Conservation (phyloP, 2,113 vertebrate species). For the Tympanuchus pallidicinctus region DNA sequence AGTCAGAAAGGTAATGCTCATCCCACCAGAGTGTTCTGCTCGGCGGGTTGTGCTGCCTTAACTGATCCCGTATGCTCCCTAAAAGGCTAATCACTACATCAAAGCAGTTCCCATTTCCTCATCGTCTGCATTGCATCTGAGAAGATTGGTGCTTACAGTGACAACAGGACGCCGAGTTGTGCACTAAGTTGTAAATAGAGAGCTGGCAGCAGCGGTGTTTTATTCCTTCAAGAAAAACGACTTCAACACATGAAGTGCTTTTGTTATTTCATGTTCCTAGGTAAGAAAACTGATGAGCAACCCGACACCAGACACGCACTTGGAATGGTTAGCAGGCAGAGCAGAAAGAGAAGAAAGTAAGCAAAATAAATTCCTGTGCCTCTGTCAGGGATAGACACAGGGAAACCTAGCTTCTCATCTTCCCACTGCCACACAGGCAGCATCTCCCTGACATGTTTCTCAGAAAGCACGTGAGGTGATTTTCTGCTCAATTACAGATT, state of each 20-base stretch:
- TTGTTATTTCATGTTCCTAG: conserved; percentile 4
- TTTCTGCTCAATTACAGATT: neutral
- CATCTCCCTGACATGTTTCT: neutral
- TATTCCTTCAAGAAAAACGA: conserved; percentile 5
- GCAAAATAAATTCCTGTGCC: neutral
- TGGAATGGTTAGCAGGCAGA: neutral
- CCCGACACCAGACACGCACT: neutral
- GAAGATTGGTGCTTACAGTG: neutral
- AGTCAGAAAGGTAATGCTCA: neutral
- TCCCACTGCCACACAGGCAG: neutral
- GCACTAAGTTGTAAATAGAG: neutral
- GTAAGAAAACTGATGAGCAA: conserved; percentile 38
- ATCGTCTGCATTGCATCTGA: neutral
- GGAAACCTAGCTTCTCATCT: neutral
- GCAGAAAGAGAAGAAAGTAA: neutral
- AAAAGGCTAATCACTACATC: conserved; percentile 14
- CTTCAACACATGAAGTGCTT: neutral
- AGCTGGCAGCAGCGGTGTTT: neutral
- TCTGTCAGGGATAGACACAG: neutral
- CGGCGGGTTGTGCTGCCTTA: neutral
- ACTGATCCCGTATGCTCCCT: neutral
- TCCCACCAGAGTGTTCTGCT: neutral
- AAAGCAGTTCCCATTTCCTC: conserved; percentile 5
- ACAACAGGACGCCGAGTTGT: neutral
- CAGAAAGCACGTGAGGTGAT: neutral